Evolutionary conservation across 2,797 vertebrate genomes (phyloP).

Genomic region (Pangasius larnaudii): DNA sequence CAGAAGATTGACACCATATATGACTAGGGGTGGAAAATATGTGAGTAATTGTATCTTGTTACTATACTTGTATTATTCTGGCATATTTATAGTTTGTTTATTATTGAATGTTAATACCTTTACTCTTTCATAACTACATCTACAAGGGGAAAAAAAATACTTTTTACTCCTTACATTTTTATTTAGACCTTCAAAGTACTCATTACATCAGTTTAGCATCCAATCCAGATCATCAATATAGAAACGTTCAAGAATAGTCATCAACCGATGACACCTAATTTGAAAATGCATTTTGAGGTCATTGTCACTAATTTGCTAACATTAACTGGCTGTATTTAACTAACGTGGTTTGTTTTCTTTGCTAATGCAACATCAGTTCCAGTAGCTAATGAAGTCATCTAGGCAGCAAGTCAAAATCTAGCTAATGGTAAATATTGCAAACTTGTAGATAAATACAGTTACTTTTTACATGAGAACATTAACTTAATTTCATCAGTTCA

Average conservation of each 20-base stretch:
- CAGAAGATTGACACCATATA: not conserved
- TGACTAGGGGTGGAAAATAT: not conserved
- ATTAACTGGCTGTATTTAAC: not conserved
- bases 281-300: not conserved
- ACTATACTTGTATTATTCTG: not conserved
- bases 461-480: not conserved
- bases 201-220: not conserved
- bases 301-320: not conserved
- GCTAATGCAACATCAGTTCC: too few species aligned
- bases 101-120: not conserved
- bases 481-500: not conserved
- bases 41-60: too few species aligned
- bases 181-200: not conserved
- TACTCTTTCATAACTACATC: not conserved
- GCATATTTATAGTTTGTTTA: not conserved
- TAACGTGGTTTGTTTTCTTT: not conserved
- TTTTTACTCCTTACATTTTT: not conserved
- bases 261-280: not conserved
- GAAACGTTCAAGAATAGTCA: not conserved
- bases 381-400: not conserved
- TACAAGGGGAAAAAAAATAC: not conserved
- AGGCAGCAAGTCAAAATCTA: not conserved
- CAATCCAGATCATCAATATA: not conserved
- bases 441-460: not conserved
- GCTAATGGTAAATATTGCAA: too few species aligned